Base-by-base conservation (phyloP, 2,888 invertebrate genomes). In the Coelopa pilipes region DNA sequence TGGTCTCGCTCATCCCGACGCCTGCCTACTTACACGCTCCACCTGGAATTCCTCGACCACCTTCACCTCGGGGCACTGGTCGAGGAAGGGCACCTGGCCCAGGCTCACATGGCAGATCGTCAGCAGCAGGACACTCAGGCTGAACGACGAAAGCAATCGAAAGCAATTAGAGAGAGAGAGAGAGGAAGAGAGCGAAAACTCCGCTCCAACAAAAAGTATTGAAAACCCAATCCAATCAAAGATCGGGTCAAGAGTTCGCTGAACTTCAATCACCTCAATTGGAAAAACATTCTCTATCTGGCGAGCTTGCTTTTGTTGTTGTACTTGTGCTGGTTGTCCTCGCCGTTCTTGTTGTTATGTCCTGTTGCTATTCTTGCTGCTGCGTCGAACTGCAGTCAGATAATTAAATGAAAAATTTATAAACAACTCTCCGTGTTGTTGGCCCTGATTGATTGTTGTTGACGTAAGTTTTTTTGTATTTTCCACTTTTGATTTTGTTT, bases 51-150 rank as follows among this genome's bases (percentile, higher is more conserved):
- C 87, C 1, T 88, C 83, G 87, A 91, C 89, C 2, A 91, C 89
- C 69, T 89, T 87, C 0, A 93, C 89, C 17, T 90, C 87, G 0
- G 93, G 93, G 80, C 94, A 94, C 0, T 86, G 81, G 2, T 92
- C 92, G 0, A 92, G 88, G 79, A 91, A 89, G 0, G 92, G 90
- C 13, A 93, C 89, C 83, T 94, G 93, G 0, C 90, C 80, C 7
- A 65, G 46, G 9, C 75, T 79, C 71, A 77, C 66, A 63, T 72
- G 76, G 66, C 70, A 75, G 24, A 66, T 70, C n/a, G 74, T 67
- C 59, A 74, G 17, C 63, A 77, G 13, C 13, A 59, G 47, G 9
- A 17, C 63, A 67, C 46, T 19, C 73, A 21, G 24, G 67, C 67
- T 13, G 69, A 49, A 59, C 69, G 10, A 0, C 66, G 73, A 68